A percentile compares a stretch with the other conserved stretches of the same genome.
These are phyloP conservation scores for Dolichoris vasculosae DNA, from an alignment of 1,140 invertebrate species.

Conservation along the genomic window DNA sequence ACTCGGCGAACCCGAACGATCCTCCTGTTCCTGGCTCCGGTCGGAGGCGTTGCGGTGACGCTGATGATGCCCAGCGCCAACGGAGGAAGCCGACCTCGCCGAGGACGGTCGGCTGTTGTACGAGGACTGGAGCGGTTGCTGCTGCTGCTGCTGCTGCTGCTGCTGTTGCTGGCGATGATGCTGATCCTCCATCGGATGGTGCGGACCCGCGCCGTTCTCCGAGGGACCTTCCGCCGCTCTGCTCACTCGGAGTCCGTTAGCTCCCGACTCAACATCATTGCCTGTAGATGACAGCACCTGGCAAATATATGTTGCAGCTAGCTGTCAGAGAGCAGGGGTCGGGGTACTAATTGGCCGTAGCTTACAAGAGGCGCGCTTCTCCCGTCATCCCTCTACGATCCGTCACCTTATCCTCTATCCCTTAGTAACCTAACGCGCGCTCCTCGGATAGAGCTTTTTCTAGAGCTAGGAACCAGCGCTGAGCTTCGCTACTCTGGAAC, in stretches of 20 bases:
- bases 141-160: constrained; percentile 28
- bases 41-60: constrained; percentile 26
- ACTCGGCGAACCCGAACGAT: constrained; percentile 63
- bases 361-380: constrained; percentile 47
- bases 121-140: neutral
- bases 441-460: too few relatives aligned
- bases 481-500: too few relatives aligned
- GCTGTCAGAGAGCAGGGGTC: constrained; percentile 75
- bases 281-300: constrained; percentile 79
- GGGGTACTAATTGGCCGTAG: constrained; percentile 57
- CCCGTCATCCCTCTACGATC: too few relatives aligned
- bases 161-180: constrained; percentile 5
- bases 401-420: too few relatives aligned
- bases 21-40: constrained; percentile 32
- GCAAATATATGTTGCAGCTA: constrained; percentile 77
- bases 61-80: constrained; percentile 13
- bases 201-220: constrained; percentile 34
- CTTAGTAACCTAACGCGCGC: too few relatives aligned
- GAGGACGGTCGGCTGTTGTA: constrained; percentile 66
- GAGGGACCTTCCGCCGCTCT: constrained; percentile 57
- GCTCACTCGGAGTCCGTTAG: constrained; percentile 76
- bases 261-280: constrained; percentile 76
- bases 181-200: neutral
- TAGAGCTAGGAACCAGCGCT: too few relatives aligned
- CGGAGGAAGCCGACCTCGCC: constrained; percentile 72